Conservation (phyloP, 2,888 invertebrate species). For the Lottia scabra region DNA sequence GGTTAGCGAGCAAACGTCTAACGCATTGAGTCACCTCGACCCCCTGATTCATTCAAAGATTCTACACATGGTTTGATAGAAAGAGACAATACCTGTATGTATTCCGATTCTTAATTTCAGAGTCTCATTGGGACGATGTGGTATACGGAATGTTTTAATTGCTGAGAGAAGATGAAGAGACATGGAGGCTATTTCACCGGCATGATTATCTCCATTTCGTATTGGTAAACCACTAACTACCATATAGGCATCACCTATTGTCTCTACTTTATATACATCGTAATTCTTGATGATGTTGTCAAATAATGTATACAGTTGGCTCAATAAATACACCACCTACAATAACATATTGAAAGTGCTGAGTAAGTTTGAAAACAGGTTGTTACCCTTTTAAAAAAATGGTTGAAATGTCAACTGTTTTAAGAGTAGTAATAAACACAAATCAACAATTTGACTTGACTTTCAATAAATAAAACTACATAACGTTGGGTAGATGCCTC, state of each 20-base stretch:
- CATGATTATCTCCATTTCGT: constrained; percentile 64
- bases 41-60: neutral
- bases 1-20: too few relatives aligned
- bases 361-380: too few relatives aligned
- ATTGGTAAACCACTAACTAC: constrained; percentile 67
- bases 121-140: constrained; percentile 57
- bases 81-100: constrained; percentile 60
- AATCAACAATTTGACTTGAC: too few relatives aligned
- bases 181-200: constrained; percentile 69
- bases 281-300: constrained; percentile 95
- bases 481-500: too few relatives aligned
- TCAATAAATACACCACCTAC: constrained; percentile 73
- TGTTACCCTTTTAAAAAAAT: too few relatives aligned
- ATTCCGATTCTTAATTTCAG: constrained; percentile 66
- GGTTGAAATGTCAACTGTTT: too few relatives aligned
- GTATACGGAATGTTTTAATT: constrained; percentile 61
- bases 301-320: constrained; percentile 96
- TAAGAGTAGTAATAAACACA: too few relatives aligned
- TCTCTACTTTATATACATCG: constrained; percentile 93
- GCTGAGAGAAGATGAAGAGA: constrained; percentile 61
- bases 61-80: neutral
- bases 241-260: constrained; percentile 67
- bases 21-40: too few relatives aligned
- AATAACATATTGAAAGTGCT: too few relatives aligned
- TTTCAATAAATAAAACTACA: too few relatives aligned